Conservation (phyloP, 2,888 invertebrate genomes). For the Acanthoscelides obtectus region DNA sequence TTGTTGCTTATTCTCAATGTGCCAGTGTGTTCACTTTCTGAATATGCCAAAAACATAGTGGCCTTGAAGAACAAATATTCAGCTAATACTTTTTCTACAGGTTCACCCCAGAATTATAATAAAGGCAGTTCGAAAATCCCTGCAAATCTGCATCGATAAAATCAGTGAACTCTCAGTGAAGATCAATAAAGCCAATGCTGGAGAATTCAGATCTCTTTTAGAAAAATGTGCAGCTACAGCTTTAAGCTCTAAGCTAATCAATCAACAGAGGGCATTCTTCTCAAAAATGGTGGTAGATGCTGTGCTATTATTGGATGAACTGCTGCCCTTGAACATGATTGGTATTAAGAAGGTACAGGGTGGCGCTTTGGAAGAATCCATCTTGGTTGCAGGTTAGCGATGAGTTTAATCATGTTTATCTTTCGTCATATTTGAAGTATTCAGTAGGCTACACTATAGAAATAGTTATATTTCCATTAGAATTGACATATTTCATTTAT, state of each 20-base stretch:
- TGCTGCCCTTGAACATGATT: constrained; percentile 96
- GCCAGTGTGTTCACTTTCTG: too few relatives aligned
- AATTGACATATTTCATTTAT: too few relatives aligned
- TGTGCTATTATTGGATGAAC: constrained; percentile 82
- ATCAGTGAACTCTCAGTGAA: constrained; percentile 80
- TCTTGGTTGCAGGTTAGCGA: constrained; percentile 66
- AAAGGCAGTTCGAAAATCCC: constrained; percentile 79
- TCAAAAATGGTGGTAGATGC: constrained; percentile 97
- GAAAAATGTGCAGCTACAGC: constrained; percentile 94
- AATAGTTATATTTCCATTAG: too few relatives aligned
- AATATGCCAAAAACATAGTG: too few relatives aligned
- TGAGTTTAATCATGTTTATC: too few relatives aligned
- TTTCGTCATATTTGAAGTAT: too few relatives aligned
- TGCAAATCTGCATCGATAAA: constrained; percentile 75
- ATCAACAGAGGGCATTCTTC: constrained; percentile 93
- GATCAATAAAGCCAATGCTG: constrained; percentile 61
- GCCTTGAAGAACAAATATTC: too few relatives aligned
- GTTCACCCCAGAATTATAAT: constrained; percentile 88
- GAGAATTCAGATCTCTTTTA: constrained; percentile 62
- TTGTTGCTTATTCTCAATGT: too few relatives aligned
- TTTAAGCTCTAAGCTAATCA: constrained; percentile 94
- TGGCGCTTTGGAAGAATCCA: constrained; percentile 80
- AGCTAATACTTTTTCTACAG: background rate
- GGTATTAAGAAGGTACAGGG: constrained; percentile 88
- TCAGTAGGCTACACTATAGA: too few relatives aligned